These are phyloP conservation scores for Bujurquina vittata DNA, from an alignment of 2,113 vertebrate species.

Conservation along the genomic window DNA sequence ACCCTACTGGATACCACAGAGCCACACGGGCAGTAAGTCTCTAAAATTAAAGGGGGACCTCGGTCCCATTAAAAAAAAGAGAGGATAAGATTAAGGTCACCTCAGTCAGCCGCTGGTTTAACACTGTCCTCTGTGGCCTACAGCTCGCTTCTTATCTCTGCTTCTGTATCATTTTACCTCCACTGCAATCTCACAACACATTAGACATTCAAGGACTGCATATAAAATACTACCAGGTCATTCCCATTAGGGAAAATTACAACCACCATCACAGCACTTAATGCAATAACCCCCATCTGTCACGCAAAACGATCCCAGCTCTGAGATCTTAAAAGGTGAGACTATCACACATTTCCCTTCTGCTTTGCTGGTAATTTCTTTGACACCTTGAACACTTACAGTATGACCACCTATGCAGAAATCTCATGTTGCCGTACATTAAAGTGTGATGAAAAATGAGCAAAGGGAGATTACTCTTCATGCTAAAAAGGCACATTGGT, in stretches of 20 bases:
- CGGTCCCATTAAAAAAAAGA: slow-evolving; percentile 35
- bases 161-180: slow-evolving; percentile 41
- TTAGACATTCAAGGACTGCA: slow-evolving; percentile 51
- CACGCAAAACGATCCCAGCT: slow-evolving; percentile 43
- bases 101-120: slow-evolving; percentile 46
- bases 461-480: slow-evolving; percentile 26
- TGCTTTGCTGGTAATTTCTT: slow-evolving; percentile 39
- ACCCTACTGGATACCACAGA: slow-evolving; percentile 8
- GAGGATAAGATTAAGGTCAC: slow-evolving; percentile 52
- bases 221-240: slow-evolving; percentile 52
- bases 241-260: slow-evolving; percentile 34
- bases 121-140: slow-evolving; percentile 19
- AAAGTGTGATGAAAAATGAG: slow-evolving; percentile 52
- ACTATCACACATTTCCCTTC: slow-evolving; percentile 19
- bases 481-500: slow-evolving; percentile 21
- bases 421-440: slow-evolving; percentile 58
- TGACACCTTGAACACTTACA: slow-evolving; percentile 28
- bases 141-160: slow-evolving; percentile 35
- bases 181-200: slow-evolving; percentile 45
- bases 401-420: background rate
- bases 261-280: slow-evolving; percentile 6
- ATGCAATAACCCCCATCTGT: slow-evolving; percentile 50
- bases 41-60: slow-evolving; percentile 40
- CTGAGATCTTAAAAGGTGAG: slow-evolving; percentile 41
- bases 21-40: slow-evolving; percentile 1